Conservation (phyloP, 2,797 vertebrate genomes). For the Xiphorhynchus erythropygius region DNA sequence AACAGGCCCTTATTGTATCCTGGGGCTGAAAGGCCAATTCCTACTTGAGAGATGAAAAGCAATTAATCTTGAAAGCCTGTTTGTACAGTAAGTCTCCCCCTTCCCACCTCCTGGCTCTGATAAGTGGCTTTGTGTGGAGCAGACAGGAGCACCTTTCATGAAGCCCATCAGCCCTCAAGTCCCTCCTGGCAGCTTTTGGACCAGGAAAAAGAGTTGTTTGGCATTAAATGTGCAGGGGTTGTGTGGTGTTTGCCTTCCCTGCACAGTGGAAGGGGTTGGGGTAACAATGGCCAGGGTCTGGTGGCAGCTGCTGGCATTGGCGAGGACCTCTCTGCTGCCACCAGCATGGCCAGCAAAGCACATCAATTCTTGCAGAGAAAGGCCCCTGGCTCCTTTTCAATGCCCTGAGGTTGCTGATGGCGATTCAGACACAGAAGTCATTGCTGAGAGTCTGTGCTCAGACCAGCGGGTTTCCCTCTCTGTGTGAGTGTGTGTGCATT, state of each 20-base stretch:
- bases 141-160: slow-evolving; percentile 46
- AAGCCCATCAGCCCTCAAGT: not conserved
- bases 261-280: not conserved
- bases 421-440: slow-evolving; percentile 39
- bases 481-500: accelerated
- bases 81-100: slow-evolving; percentile 38
- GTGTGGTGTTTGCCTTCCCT: not conserved
- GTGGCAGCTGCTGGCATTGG: slow-evolving; percentile 69
- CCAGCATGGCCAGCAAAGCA: slow-evolving; percentile 23
- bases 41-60: slow-evolving; percentile 58
- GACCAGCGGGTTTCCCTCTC: not conserved
- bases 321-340: not conserved
- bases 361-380: slow-evolving; percentile 60
- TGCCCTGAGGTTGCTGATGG: slow-evolving; percentile 34
- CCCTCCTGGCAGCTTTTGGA: slow-evolving; percentile 30
- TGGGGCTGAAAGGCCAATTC: slow-evolving; percentile 32
- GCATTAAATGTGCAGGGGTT: not conserved
- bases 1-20: slow-evolving; percentile 67
- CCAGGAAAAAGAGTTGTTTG: not conserved
- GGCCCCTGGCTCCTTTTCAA: slow-evolving; percentile 72
- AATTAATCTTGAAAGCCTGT: slow-evolving; percentile 73
- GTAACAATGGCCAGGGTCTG: not conserved
- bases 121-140: slow-evolving; percentile 20
- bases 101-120: slow-evolving; percentile 35
- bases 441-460: not conserved